Conservation (phyloP, 2,888 invertebrate species). For the Eudemis profundana region DNA sequence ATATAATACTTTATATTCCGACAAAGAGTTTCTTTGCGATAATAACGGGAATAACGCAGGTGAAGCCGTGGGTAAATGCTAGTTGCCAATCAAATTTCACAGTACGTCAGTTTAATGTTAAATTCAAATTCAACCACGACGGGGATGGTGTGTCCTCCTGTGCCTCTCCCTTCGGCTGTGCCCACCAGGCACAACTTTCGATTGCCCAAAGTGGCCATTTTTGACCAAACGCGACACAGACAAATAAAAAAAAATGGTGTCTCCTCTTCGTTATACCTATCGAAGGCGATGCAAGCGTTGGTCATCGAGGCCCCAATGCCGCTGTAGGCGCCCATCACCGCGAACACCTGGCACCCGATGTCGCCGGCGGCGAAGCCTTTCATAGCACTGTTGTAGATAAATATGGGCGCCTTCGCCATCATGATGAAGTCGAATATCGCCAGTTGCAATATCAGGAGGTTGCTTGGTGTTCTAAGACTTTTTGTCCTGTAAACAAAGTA, state of each 20-base stretch:
- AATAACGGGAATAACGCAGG: too few species aligned
- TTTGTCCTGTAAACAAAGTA: constrained; percentile 84
- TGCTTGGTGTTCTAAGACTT: constrained; percentile 91
- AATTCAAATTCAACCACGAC: too few species aligned
- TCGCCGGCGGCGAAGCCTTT: constrained; percentile 91
- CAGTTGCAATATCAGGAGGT: constrained; percentile 93
- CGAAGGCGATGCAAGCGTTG: constrained; percentile 94
- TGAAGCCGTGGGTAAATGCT: too few species aligned
- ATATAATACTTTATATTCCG: too few species aligned
- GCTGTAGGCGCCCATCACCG: constrained; percentile 90
- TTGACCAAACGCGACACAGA: too few species aligned
- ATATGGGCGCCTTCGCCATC: constrained; percentile 94
- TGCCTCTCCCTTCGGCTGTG: too few species aligned
- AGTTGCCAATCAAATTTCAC: too few species aligned
- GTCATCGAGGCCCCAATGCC: constrained; percentile 93
- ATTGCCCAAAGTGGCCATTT: too few species aligned
- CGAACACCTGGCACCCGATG: constrained; percentile 91
- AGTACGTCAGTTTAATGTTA: too few species aligned
- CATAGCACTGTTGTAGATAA: constrained; percentile 93
- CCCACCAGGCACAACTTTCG: too few species aligned
- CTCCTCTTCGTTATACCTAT: constrained; percentile 82
- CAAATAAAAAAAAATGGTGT: background rate
- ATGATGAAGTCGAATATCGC: constrained; percentile 94
- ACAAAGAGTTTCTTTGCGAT: too few species aligned
- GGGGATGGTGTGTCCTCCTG: too few species aligned